phyloP scores from a whole-genome alignment of 2,113 vertebrate genomes.

The Lethenteron reissneri region DNA sequence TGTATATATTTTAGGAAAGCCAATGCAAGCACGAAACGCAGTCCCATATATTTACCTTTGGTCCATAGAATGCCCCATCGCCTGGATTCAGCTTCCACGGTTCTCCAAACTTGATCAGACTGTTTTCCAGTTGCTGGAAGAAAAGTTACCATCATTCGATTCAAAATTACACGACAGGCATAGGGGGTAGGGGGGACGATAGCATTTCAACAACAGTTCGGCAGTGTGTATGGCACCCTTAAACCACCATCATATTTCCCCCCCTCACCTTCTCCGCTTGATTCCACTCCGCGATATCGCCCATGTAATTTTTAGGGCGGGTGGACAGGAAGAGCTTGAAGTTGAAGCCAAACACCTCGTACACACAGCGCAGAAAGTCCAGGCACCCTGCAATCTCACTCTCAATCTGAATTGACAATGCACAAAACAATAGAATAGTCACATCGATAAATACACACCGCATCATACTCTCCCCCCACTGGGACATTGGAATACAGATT shows the following conservation, averaged over 20 bases:
- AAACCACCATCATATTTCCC: background rate
- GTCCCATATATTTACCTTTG: constrained; percentile 37
- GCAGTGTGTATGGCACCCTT: background rate
- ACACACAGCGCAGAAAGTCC: constrained; percentile 67
- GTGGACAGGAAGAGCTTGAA: constrained; percentile 95
- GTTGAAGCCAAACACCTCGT: constrained; percentile 68
- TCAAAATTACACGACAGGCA: no score
- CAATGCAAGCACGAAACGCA: background rate
- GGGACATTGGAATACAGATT: no score
- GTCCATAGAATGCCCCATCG: constrained; percentile 90
- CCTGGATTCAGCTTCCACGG: constrained; percentile 88
- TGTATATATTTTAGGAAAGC: constrained; percentile 1
- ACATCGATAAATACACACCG: no score
- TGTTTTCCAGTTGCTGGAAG: constrained; percentile 84
- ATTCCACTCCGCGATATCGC: constrained; percentile 63
- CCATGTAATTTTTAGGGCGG: constrained; percentile 79
- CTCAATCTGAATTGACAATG: constrained; percentile 38
- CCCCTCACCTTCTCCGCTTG: constrained; percentile 62
- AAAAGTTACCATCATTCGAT: constrained; percentile 3
- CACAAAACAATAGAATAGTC: constrained; percentile 1
- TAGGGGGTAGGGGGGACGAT: no score
- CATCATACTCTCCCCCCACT: no score
- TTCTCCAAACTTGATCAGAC: constrained; percentile 71
- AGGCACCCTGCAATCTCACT: constrained; percentile 77
- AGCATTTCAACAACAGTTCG: no score